These are phyloP conservation scores for Grapholita molesta DNA, from an alignment of 1,140 invertebrate species.

Conservation along the genomic window DNA sequence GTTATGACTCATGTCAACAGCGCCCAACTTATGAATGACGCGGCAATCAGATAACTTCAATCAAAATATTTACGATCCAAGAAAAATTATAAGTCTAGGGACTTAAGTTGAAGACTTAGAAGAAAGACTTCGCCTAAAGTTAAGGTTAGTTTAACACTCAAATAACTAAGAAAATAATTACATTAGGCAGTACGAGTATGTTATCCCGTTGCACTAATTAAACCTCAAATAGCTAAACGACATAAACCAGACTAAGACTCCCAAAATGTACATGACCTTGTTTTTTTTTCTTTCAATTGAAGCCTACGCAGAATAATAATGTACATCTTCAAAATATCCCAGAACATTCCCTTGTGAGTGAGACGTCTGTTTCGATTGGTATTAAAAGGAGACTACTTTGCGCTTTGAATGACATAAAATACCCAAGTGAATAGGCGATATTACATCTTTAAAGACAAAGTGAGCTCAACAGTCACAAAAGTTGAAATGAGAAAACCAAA, in stretches of 20 bases:
- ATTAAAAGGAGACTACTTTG: neutral
- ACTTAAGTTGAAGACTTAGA: too few relatives aligned
- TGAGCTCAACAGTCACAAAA: neutral
- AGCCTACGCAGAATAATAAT: neutral
- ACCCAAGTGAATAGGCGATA: neutral
- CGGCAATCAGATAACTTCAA: neutral
- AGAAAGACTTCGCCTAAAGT: too few relatives aligned
- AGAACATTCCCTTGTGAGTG: neutral
- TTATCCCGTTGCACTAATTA: too few relatives aligned
- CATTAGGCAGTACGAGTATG: too few relatives aligned
- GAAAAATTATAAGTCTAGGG: too few relatives aligned
- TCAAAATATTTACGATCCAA: too few relatives aligned
- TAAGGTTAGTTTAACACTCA: too few relatives aligned
- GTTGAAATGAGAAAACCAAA: slow-evolving; percentile 13
- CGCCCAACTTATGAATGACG: neutral
- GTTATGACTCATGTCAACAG: neutral
- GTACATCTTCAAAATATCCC: neutral
- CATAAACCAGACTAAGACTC: too few relatives aligned
- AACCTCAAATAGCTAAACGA: too few relatives aligned
- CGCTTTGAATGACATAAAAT: neutral
- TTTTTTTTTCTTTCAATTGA: too few relatives aligned
- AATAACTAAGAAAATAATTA: too few relatives aligned
- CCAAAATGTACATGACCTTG: too few relatives aligned
- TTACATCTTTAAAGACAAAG: neutral
- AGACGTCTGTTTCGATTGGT: neutral